Percentiles rank a stretch among this genome's conserved stretches.
Evolutionary conservation across 2,113 vertebrate genomes (phyloP).

Genomic region (Ameiurus melas): DNA sequence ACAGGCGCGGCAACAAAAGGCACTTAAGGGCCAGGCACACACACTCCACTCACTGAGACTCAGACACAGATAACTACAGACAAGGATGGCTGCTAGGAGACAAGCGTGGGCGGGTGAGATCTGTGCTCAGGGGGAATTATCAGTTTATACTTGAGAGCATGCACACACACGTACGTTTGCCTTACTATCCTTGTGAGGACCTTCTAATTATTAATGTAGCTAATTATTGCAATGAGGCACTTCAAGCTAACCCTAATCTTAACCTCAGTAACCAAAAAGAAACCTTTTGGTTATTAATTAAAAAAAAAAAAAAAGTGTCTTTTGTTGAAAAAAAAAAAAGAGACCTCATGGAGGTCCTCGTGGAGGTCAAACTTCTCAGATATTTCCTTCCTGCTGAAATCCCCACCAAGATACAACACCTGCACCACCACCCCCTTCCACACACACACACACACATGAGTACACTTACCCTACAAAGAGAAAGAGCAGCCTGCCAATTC

Average conservation of each 20-base stretch:
- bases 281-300: not conserved
- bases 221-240: not conserved
- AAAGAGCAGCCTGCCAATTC: conserved; percentile 19
- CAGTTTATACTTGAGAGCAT: conserved; percentile 40
- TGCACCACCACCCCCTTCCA: not conserved
- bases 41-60: conserved; percentile 42
- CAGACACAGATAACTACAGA: conserved; percentile 50
- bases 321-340: not conserved
- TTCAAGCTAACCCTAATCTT: not conserved
- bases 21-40: conserved; percentile 40
- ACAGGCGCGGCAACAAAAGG: conserved; percentile 44
- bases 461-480: not conserved
- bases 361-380: not conserved
- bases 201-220: not conserved
- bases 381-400: not conserved
- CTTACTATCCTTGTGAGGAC: not conserved
- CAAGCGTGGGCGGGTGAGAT: conserved; percentile 46
- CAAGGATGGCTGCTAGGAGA: conserved; percentile 51
- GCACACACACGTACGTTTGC: not conserved
- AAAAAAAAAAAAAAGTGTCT: not conserved
- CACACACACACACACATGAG: too few species aligned
- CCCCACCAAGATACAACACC: not conserved
- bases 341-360: not conserved
- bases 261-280: not conserved
- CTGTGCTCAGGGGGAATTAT: conserved; percentile 46